Conservation (phyloP, 2,797 vertebrate species). For the Gastrophryne carolinensis region DNA sequence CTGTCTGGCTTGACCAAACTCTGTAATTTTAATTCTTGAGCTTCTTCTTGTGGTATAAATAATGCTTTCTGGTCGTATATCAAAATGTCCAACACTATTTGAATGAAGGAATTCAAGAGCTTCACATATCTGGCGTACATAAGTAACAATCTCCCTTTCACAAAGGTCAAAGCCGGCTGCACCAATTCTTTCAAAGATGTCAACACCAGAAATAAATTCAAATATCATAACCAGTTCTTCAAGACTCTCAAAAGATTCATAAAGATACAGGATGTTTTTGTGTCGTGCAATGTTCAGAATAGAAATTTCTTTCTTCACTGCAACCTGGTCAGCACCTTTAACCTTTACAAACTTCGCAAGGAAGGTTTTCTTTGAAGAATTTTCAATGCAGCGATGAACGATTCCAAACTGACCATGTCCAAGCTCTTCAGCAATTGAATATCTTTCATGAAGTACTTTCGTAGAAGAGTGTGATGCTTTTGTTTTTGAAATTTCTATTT, state of each 20-base stretch:
- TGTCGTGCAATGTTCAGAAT: slow-evolving; percentile 89
- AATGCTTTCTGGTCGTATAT: slow-evolving; percentile 95
- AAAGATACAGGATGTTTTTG: slow-evolving; percentile 84
- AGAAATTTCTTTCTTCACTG: slow-evolving; percentile 96
- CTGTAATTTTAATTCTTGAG: slow-evolving; percentile 89
- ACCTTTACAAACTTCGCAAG: slow-evolving; percentile 98
- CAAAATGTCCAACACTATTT: slow-evolving; percentile 90
- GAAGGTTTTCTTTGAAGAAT: slow-evolving; percentile 91
- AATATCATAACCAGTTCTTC: slow-evolving; percentile 97
- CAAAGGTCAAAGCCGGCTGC: slow-evolving; percentile 88
- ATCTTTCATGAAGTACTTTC: slow-evolving; percentile 90
- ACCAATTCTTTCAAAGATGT: slow-evolving; percentile 92
- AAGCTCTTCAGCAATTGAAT: slow-evolving; percentile 95
- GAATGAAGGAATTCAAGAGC: slow-evolving; percentile 89
- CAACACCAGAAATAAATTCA: slow-evolving; percentile 93
- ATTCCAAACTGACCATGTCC: slow-evolving; percentile 94
- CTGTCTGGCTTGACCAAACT: slow-evolving; percentile 91
- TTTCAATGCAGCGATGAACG: slow-evolving; percentile 89
- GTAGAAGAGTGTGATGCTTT: slow-evolving; percentile 86
- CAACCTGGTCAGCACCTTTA: slow-evolving; percentile 91
- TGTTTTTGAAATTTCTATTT: slow-evolving; percentile 73
- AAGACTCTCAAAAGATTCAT: slow-evolving; percentile 93
- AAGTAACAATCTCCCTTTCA: slow-evolving; percentile 87
- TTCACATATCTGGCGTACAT: slow-evolving; percentile 87
- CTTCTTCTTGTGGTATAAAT: slow-evolving; percentile 90